These are phyloP conservation scores for Scaptomyza montana DNA, from an alignment of 1,140 invertebrate species.

Conservation along the genomic window DNA sequence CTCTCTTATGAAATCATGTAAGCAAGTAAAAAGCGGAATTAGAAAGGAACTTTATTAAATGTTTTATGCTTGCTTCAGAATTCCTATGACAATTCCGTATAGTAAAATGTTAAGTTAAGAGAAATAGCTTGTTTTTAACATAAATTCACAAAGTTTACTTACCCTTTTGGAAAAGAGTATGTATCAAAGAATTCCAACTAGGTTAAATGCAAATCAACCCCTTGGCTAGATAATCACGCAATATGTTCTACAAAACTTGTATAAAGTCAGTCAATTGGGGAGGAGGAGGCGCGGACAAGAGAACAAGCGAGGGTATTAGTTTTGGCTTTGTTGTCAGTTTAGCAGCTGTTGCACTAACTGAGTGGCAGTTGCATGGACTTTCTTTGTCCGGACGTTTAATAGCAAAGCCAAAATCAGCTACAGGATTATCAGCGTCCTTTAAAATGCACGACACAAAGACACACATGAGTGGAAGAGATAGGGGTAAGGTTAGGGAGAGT, in stretches of 20 bases:
- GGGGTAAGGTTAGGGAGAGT: background rate
- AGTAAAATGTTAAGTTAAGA: too few species aligned
- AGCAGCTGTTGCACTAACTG: conserved; percentile 16
- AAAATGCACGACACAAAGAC: conserved; percentile 52
- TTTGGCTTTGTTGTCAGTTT: conserved; percentile 44
- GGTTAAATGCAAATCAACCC: conserved; percentile 65
- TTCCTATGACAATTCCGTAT: too few species aligned
- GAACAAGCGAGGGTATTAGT: conserved; percentile 35
- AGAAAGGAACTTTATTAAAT: too few species aligned
- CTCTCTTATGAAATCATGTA: too few species aligned
- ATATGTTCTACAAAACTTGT: conserved; percentile 16
- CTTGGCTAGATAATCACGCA: conserved; percentile 37
- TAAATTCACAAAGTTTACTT: too few species aligned
- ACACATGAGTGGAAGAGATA: background rate
- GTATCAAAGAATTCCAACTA: conserved; percentile 25
- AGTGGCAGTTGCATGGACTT: conserved; percentile 18
- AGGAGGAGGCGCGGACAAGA: conserved; percentile 7
- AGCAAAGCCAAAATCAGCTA: conserved; percentile 39
- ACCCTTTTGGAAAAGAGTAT: background rate
- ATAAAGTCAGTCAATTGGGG: background rate
- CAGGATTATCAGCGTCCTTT: conserved; percentile 62
- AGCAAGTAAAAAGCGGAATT: too few species aligned
- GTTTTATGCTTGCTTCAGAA: too few species aligned
- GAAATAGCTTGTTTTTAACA: too few species aligned
- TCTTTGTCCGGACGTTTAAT: conserved; percentile 23